These are phyloP conservation scores for Aegotheles bennettii DNA, from an alignment of 2,113 vertebrate species.

Conservation along the genomic window DNA sequence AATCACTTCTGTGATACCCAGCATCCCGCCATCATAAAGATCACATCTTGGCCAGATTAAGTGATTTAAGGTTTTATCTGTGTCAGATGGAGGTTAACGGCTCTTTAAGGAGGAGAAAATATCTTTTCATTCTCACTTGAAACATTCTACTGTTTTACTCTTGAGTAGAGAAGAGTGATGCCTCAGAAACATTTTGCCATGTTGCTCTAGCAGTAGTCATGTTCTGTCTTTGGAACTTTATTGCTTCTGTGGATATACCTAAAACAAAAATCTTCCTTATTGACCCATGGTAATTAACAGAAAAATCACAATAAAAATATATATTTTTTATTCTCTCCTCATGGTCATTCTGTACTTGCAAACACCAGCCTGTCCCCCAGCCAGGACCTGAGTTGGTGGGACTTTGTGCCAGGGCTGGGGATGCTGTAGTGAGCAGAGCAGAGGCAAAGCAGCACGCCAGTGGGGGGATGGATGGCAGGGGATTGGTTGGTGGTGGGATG, in stretches of 20 bases:
- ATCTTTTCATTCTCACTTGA: background rate
- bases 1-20: accelerated
- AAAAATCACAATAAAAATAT: background rate
- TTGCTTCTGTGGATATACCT: background rate
- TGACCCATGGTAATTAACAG: too few relatives aligned
- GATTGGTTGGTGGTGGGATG: too few relatives aligned
- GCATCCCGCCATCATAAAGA: too few relatives aligned
- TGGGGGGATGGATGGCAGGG: too few relatives aligned
- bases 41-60: background rate
- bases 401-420: accelerated
- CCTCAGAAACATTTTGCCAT: accelerated
- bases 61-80: background rate
- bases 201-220: too few relatives aligned
- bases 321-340: background rate
- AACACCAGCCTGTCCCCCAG: background rate
- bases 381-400: accelerated
- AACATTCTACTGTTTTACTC: background rate
- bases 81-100: background rate
- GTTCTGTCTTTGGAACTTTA: accelerated
- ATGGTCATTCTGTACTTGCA: too few relatives aligned
- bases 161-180: background rate
- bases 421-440: background rate
- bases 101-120: background rate
- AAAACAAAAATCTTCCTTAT: background rate
- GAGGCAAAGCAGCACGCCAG: too few relatives aligned